phyloP scores from a whole-genome alignment of 2,888 invertebrate species.

The Drosophila paucipuncta region DNA sequence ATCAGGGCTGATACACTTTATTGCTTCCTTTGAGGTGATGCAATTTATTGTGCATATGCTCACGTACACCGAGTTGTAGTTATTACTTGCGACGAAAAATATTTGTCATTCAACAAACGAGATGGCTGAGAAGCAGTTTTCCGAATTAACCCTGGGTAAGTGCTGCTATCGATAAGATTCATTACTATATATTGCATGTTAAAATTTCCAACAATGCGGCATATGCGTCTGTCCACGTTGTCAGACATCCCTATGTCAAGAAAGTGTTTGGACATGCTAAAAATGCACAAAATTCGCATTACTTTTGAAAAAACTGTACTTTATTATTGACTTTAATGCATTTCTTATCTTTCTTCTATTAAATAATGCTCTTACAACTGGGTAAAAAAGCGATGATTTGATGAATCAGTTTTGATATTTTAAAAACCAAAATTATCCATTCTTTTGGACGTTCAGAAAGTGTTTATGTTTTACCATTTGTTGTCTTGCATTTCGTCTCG shows the following conservation, averaged over 20 bases:
- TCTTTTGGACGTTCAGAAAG: not conserved
- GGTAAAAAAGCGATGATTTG: not conserved
- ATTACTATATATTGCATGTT: not conserved
- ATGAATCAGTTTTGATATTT: not conserved
- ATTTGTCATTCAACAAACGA: slow-evolving; percentile 21
- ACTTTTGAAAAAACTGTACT: not conserved
- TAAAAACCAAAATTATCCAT: not conserved
- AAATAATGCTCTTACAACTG: not conserved
- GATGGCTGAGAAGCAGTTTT: slow-evolving; percentile 79
- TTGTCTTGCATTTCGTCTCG: no score
- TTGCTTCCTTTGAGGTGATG: slow-evolving; percentile 46
- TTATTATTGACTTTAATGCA: not conserved
- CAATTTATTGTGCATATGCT: slow-evolving; percentile 37
- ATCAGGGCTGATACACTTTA: not conserved
- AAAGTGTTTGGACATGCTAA: not conserved
- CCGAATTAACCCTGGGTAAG: slow-evolving; percentile 75
- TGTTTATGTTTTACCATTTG: no score
- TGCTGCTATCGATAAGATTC: not conserved
- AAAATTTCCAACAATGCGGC: not conserved
- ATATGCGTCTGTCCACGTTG: slow-evolving; percentile 65
- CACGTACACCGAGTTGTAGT: accelerated
- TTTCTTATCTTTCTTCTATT: not conserved
- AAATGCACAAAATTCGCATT: no score
- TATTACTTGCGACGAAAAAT: not conserved
- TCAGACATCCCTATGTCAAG: not conserved